A percentile compares a stretch with the other conserved stretches of the same genome.
Conservation (phyloP, 2,797 vertebrate genomes). For the Sebastes nivosus region DNA sequence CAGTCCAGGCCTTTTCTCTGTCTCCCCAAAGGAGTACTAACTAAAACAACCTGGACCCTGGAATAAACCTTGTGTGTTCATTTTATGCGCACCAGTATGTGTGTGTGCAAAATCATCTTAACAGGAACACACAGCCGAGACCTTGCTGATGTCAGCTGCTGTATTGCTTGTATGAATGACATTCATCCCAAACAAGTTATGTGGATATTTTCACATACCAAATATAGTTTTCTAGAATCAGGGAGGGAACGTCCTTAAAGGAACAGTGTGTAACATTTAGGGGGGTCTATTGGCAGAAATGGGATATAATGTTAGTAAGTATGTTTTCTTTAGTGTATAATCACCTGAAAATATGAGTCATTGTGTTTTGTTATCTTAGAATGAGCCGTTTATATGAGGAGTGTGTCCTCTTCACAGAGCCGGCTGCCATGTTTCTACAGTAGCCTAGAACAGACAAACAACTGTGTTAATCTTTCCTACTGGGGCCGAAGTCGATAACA, state of each 20-base stretch:
- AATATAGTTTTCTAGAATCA: background rate
- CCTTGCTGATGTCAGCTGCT: background rate
- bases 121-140: background rate
- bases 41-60: slow-evolving; percentile 24
- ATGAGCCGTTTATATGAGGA: too few species aligned
- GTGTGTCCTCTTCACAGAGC: too few species aligned
- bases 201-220: background rate
- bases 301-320: too few species aligned
- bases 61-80: background rate
- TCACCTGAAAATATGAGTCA: too few species aligned
- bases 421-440: too few species aligned
- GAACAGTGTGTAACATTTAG: too few species aligned
- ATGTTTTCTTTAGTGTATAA: too few species aligned
- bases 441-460: too few species aligned
- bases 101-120: background rate
- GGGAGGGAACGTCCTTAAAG: background rate
- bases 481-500: too few species aligned
- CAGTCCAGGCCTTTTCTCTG: background rate
- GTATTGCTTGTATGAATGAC: background rate
- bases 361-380: too few species aligned
- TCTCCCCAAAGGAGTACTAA: slow-evolving; percentile 10
- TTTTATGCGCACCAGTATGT: background rate
- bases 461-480: too few species aligned
- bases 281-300: too few species aligned
- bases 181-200: background rate